These are phyloP conservation scores for Plodia interpunctella DNA, from an alignment of 1,140 invertebrate genomes.

Conservation along the genomic window DNA sequence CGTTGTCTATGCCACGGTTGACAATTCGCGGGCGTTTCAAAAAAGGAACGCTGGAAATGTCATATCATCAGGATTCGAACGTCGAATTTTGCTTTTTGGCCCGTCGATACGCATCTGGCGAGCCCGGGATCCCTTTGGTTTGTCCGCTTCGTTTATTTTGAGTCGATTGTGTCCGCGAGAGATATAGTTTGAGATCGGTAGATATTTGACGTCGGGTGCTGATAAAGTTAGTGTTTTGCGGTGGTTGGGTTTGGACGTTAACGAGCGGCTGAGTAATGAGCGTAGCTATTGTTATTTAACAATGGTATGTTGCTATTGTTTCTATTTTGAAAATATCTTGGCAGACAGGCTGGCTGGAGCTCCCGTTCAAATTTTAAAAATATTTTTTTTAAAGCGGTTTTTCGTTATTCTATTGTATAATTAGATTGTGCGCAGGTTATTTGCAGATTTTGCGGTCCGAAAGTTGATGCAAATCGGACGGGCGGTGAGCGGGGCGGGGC, in stretches of 20 bases:
- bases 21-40: constrained; percentile 66
- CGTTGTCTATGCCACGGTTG: constrained; percentile 65
- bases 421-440: constrained; percentile 34
- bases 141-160: constrained; percentile 49
- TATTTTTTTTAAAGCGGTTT: not conserved
- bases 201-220: constrained; percentile 68
- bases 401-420: constrained; percentile 21
- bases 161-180: constrained; percentile 58
- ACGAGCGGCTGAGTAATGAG: constrained; percentile 72
- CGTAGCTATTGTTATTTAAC: constrained; percentile 64
- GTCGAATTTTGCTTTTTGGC: constrained; percentile 61
- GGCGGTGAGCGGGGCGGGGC: constrained; percentile 30
- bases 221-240: constrained; percentile 73
- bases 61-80: constrained; percentile 49
- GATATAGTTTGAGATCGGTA: constrained; percentile 66
- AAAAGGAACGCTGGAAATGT: constrained; percentile 65
- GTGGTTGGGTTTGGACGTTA: constrained; percentile 57
- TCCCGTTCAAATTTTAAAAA: not conserved
- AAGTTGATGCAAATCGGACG: constrained; percentile 64
- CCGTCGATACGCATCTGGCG: constrained; percentile 70
- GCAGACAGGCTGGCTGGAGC: not conserved
- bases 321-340: constrained; percentile 57
- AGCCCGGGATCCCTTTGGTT: constrained; percentile 39
- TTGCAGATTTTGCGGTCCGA: constrained; percentile 49
- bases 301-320: constrained; percentile 67